phyloP scores from a whole-genome alignment of 1,140 invertebrate genomes.

The Euborellia annulipes region DNA sequence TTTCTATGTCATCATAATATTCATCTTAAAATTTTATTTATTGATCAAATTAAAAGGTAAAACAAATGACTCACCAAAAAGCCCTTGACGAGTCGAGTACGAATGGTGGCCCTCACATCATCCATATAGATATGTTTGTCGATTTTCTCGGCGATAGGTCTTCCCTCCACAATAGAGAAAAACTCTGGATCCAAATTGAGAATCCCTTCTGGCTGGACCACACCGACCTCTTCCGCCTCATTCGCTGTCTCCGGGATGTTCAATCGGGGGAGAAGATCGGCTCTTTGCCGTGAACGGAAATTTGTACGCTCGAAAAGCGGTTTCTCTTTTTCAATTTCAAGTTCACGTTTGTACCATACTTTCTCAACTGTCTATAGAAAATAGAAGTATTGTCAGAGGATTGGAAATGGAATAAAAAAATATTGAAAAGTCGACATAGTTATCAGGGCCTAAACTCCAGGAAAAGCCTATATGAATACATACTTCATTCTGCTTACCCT shows the following conservation, averaged over 20 bases:
- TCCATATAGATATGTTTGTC: conserved; percentile 34
- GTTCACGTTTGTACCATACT: not conserved
- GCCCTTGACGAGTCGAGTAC: conserved; percentile 35
- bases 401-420: too few species aligned
- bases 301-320: conserved; percentile 12
- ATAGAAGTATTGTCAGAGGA: too few species aligned
- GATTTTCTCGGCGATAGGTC: conserved; percentile 29
- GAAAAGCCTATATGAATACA: too few species aligned
- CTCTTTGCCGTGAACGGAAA: conserved; percentile 7
- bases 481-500: too few species aligned
- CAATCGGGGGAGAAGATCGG: conserved; percentile 26
- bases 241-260: conserved; percentile 16
- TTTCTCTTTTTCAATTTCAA: conserved; percentile 16
- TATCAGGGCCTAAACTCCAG: too few species aligned
- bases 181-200: conserved; percentile 42
- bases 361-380: too few species aligned
- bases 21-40: too few species aligned
- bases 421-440: too few species aligned
- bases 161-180: conserved; percentile 37
- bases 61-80: conserved; percentile 26
- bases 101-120: conserved; percentile 34
- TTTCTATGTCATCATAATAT: too few species aligned
- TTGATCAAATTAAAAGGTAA: too few species aligned
- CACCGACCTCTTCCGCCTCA: conserved; percentile 24
- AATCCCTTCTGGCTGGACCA: conserved; percentile 14